Base-by-base conservation (phyloP, 2,113 vertebrate species). In the Etheostoma cragini region DNA sequence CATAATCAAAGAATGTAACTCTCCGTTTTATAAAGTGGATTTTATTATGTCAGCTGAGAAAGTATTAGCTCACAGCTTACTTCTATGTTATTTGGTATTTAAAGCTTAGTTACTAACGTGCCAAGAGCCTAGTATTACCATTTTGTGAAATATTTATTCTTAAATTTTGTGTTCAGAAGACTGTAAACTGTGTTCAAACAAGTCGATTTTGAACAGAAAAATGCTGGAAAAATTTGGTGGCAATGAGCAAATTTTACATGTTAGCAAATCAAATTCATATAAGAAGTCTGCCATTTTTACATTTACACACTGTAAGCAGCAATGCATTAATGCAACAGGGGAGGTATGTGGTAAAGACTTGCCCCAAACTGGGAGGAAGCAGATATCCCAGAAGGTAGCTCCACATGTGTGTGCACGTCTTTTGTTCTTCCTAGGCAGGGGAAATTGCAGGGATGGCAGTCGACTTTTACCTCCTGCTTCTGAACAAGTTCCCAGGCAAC, bases 401-500 rank as follows among this genome's bases (percentile, higher is more conserved):
- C 2, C 33, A 26, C 50, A 26, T 72, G 58, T 64, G 69, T 66
- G 71, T 30, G 30, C 30, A 30, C 30, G 72, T 11, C 38, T 42
- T 74, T 80, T 82, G 63, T 67, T 77, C 52, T 57, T 3, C 71
- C 72, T 56, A 57, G 62, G n/a, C 14, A 45, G 60, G 47, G 54
- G 3, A 73, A 60, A 68, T 77, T 74, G 26, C 19, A 10, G 53
- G 60, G 22, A 35, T 79, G 42, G 56, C 0, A 1, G 21, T 67
- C 65, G 60, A 71, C 56, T 83, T 87, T 60, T 60, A 65, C 79
- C 0, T 17, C 17, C 17, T 50, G 49, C 49, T 7, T 72, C 65
- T 64, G 65, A 80, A 64, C 62, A 80, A 69, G 65, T 52, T 80
- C 22, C 19, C 56, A 76, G 15, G 8, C 35, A 76, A 81, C 61